These are phyloP conservation scores for Eilema depressum DNA, from an alignment of 2,888 invertebrate genomes.

Conservation along the genomic window DNA sequence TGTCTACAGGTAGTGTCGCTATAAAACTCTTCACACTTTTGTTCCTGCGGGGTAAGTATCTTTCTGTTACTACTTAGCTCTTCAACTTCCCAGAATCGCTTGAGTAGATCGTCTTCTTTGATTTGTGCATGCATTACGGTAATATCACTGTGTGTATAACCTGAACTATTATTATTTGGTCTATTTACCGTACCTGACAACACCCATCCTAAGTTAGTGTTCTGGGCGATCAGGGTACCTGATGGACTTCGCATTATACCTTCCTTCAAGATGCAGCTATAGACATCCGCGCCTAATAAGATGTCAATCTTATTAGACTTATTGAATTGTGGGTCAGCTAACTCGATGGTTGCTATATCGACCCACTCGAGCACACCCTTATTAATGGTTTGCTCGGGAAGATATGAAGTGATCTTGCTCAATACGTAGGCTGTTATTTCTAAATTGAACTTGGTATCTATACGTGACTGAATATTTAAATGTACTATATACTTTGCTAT, in stretches of 20 bases:
- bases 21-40: constrained; percentile 2
- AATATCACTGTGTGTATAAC: background rate
- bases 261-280: background rate
- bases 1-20: background rate
- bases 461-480: background rate
- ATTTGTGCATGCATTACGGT: background rate
- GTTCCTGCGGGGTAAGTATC: background rate
- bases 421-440: background rate
- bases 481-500: background rate
- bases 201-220: background rate
- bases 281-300: background rate
- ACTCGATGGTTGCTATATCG: background rate
- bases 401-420: background rate
- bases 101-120: background rate
- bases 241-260: background rate
- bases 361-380: background rate
- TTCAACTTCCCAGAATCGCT: background rate
- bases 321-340: background rate
- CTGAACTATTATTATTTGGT: background rate
- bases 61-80: background rate
- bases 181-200: background rate
- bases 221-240: background rate
- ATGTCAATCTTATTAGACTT: too few species aligned
- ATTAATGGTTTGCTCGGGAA: background rate
- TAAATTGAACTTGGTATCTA: background rate